A percentile compares a stretch with the other conserved stretches of the same genome.
phyloP scores from a whole-genome alignment of 1,140 invertebrate species.

The Elysia chlorotica region DNA sequence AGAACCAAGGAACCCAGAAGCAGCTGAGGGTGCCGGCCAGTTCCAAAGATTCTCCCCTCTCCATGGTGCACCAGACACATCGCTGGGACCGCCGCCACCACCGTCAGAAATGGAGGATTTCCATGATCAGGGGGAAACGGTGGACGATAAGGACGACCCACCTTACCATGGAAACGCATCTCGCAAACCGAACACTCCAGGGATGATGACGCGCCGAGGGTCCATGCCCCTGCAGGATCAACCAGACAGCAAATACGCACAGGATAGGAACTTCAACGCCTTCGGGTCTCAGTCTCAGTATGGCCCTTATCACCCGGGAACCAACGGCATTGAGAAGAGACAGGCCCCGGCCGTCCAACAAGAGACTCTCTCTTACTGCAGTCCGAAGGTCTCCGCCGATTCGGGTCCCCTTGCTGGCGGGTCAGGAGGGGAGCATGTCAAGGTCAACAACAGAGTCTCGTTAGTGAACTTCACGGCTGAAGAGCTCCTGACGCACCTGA shows the following conservation, averaged over 20 bases:
- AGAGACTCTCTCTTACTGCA: neutral
- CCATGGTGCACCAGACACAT: neutral
- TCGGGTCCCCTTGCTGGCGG: neutral
- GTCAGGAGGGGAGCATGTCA: neutral
- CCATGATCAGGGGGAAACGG: neutral
- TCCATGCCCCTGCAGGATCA: too few species aligned
- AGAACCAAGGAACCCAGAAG: neutral
- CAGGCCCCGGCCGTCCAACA: neutral
- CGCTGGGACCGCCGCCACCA: too few species aligned
- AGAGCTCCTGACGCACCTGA: slow-evolving; percentile 41
- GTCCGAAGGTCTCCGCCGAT: neutral
- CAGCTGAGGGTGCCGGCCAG: neutral
- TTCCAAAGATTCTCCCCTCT: neutral
- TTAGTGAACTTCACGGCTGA: slow-evolving; percentile 43
- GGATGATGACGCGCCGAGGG: neutral
- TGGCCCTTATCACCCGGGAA: too few species aligned
- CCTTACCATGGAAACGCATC: slow-evolving; percentile 2
- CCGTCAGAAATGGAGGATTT: neutral
- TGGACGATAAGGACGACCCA: slow-evolving; percentile 23
- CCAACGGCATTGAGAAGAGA: neutral
- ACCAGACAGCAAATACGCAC: too few species aligned
- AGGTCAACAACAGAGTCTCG: slow-evolving; percentile 32
- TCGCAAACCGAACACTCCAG: neutral
- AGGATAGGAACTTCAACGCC: too few species aligned
- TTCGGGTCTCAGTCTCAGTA: neutral